These are phyloP conservation scores for Nothoprocta pentlandii DNA, from an alignment of 2,113 vertebrate genomes.

Conservation along the genomic window DNA sequence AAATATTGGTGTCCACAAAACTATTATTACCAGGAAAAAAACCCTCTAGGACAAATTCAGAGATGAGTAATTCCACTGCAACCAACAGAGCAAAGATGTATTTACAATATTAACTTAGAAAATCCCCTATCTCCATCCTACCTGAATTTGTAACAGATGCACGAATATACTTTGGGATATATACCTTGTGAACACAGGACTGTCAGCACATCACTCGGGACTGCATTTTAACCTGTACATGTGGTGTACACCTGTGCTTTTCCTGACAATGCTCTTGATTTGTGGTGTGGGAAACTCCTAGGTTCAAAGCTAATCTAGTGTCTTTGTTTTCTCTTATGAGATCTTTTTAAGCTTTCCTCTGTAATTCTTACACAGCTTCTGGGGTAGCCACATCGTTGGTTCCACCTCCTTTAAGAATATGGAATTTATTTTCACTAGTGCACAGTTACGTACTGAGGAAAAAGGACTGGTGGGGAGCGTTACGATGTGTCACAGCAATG, in stretches of 20 bases:
- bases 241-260: constrained; percentile 68
- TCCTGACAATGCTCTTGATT: constrained; percentile 54
- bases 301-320: constrained; percentile 63
- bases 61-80: not conserved
- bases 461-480: not conserved
- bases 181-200: constrained; percentile 38
- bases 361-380: constrained; percentile 49
- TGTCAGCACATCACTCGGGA: constrained; percentile 48
- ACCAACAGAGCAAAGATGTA: not conserved
- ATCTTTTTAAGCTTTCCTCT: constrained; percentile 41
- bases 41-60: not conserved
- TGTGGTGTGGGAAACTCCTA: constrained; percentile 51
- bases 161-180: not conserved
- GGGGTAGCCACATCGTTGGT: not conserved
- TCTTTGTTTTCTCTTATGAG: constrained; percentile 53
- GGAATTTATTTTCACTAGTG: constrained; percentile 30
- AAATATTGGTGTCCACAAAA: constrained; percentile 6
- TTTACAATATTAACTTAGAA: not conserved
- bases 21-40: not conserved
- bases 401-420: constrained; percentile 6
- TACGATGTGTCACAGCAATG: not conserved
- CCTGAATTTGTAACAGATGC: constrained; percentile 53
- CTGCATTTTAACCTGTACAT: constrained; percentile 59
- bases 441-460: not conserved
- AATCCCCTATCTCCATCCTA: not conserved